Evolutionary conservation across 2,797 vertebrate genomes (phyloP).

Genomic region (Notoglanidium macrostoma): DNA sequence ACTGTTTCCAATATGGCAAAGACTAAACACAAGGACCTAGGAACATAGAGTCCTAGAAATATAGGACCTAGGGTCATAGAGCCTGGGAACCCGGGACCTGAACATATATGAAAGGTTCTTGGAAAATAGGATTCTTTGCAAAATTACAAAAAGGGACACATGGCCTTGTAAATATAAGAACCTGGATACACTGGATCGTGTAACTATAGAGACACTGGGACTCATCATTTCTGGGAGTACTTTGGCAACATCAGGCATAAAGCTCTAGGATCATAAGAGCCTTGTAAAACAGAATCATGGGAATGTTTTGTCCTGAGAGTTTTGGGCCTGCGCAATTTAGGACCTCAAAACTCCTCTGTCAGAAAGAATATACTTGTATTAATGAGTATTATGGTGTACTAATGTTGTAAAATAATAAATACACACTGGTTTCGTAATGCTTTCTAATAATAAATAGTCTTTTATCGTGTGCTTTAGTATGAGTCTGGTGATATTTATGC

Average conservation of each 20-base stretch:
- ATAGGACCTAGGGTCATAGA: no score
- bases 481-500: neutral
- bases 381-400: neutral
- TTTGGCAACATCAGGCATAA: neutral
- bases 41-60: neutral
- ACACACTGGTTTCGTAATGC: neutral
- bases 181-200: neutral
- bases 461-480: neutral
- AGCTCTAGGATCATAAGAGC: neutral
- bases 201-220: neutral
- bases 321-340: neutral
- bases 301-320: neutral
- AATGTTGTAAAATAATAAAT: constrained; percentile 6
- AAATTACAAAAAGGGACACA: neutral
- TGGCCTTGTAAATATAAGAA: neutral
- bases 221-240: neutral
- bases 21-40: neutral
- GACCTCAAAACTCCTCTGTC: neutral
- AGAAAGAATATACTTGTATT: neutral
- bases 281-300: neutral
- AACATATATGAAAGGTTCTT: no score
- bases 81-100: no score
- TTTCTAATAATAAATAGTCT: neutral
- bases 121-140: no score
- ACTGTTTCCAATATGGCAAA: neutral